Evolutionary conservation across 2,797 vertebrate genomes (phyloP), one percentile per base, ranked within the genome.

Genomic region (Lutjanus campechanus): DNA sequence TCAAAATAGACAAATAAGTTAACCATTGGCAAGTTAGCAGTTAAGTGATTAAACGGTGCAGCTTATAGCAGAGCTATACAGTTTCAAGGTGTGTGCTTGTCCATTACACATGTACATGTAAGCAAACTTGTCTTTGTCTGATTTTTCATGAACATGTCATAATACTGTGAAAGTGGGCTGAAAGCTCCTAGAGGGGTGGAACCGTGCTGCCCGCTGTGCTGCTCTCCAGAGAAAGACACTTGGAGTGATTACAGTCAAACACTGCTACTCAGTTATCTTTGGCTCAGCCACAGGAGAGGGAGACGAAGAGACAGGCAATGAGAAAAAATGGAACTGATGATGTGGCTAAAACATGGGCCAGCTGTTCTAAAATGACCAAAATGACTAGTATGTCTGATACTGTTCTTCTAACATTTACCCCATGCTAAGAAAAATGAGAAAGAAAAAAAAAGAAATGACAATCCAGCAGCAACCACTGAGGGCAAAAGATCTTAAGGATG

Each of bases 241-340:
- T 83, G 84, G 90, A 94, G 91, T 92, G 87, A 93, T 94, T 93
- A 94, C 87, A 92, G 92, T 93, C 85, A 89, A 90, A 94, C 91
- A 68, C 90, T 69, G 90, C 89, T 91, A 71, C 89, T 93, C 83
- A 78, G 92, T 94, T 94, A 94, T 93, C 93, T 93, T 94, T 94
- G 92, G 94, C 93, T 92, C 91, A 86, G 87, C 86, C 88, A 90
- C 83, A 85, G 77, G 91, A 93, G 91, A 90, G 85, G 15, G 72
- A 90, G 75, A 89, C 76, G 73, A 84, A 69, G 63, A 89, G 81
- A 89, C 76, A 84, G 79, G 68, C 81, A 79, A 65, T 60, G 67
- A 43, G 53, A 78, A 87, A 88, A 90, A 89, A 85, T 73, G 76
- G 72, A 86, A 85, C 83, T 88, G 90, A 91, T 87, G 88, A 87